Evolutionary conservation across 2,888 invertebrate genomes (phyloP).

Genomic region (Cheilosia urbana): DNA sequence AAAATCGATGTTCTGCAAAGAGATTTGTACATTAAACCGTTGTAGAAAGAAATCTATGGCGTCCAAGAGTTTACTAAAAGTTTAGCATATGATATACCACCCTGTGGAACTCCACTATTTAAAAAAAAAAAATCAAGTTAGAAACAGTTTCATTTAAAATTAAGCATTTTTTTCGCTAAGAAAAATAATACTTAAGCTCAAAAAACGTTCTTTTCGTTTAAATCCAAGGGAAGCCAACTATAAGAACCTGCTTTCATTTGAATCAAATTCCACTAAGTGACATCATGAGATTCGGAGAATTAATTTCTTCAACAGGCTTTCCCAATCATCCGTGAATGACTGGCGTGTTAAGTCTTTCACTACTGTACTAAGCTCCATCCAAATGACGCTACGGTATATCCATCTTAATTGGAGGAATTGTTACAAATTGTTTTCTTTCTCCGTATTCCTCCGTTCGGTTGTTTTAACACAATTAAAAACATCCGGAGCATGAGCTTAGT

Average conservation of each 20-base stretch:
- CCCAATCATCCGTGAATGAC: constrained; percentile 45
- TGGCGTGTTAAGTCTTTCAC: not conserved
- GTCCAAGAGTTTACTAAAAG: too few relatives aligned
- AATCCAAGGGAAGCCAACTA: not conserved
- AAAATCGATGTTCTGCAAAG: too few relatives aligned
- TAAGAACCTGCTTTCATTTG: not conserved
- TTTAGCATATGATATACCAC: too few relatives aligned
- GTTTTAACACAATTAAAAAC: constrained; percentile 69
- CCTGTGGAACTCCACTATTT: too few relatives aligned
- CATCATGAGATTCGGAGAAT: not conserved
- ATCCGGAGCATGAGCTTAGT: constrained; percentile 45
- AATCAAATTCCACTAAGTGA: too few relatives aligned
- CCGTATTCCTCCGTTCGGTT: not conserved
- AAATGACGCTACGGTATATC: not conserved
- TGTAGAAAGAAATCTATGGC: too few relatives aligned
- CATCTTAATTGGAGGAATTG: constrained; percentile 56
- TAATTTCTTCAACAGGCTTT: constrained; percentile 5
- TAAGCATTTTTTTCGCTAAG: too few relatives aligned
- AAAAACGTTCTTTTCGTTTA: too few relatives aligned
- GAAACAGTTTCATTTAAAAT: too few relatives aligned
- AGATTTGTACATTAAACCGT: too few relatives aligned
- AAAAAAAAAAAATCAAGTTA: too few relatives aligned
- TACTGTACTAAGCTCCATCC: not conserved
- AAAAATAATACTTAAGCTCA: too few relatives aligned
- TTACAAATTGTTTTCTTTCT: constrained; percentile 25